These are phyloP conservation scores for Drosophila antonietae DNA, from an alignment of 2,888 invertebrate species.

Conservation along the genomic window DNA sequence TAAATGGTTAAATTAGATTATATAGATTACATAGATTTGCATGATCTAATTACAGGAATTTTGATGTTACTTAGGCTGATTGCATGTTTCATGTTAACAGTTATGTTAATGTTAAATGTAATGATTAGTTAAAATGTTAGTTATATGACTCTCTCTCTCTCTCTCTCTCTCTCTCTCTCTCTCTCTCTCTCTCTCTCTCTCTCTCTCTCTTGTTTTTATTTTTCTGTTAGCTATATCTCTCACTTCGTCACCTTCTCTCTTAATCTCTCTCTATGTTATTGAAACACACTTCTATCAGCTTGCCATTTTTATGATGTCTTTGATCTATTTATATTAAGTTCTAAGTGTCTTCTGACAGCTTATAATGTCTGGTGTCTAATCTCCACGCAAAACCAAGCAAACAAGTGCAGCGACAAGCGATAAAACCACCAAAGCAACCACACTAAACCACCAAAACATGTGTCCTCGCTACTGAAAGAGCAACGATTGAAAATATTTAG, in stretches of 20 bases:
- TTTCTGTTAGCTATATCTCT: background rate
- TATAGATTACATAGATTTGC: no score
- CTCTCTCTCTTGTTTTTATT: background rate
- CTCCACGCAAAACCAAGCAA: conserved; percentile 27
- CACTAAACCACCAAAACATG: conserved; percentile 23
- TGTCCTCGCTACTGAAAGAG: conserved; percentile 40
- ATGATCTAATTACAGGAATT: no score
- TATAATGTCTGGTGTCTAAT: conserved; percentile 17
- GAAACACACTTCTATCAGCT: background rate
- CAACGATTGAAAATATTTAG: conserved; percentile 10
- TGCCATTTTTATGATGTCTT: background rate
- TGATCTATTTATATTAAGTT: conserved; percentile 26
- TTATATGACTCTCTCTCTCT: background rate
- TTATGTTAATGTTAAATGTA: background rate
- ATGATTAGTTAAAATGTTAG: background rate
- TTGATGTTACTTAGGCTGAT: background rate
- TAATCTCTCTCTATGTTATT: background rate
- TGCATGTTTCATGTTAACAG: background rate
- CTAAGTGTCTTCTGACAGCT: conserved; percentile 9
- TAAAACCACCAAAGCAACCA: conserved; percentile 16
- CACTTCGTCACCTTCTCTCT: background rate
- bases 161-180: background rate
- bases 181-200: background rate
- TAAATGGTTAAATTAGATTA: background rate
- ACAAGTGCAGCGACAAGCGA: conserved; percentile 23